phyloP scores from a whole-genome alignment of 2,113 vertebrate genomes.

The Sterrhoptilus dennistouni region DNA sequence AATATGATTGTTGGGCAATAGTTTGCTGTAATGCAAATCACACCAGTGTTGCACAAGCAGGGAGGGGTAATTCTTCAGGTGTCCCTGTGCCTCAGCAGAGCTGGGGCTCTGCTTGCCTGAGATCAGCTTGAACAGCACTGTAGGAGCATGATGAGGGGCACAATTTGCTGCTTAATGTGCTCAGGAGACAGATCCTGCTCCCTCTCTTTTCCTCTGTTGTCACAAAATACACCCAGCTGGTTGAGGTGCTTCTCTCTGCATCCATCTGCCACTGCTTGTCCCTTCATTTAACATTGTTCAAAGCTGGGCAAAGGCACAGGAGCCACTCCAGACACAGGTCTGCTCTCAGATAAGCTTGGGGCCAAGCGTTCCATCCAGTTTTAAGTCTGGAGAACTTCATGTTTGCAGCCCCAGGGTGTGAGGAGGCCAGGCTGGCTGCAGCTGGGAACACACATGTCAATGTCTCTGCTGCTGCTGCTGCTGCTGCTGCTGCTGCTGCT shows the following conservation, averaged over 20 bases:
- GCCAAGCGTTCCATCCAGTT: neutral
- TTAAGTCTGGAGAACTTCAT: neutral
- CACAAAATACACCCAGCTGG: neutral
- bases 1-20: conserved; percentile 20
- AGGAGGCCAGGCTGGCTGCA: neutral
- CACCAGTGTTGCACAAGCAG: conserved; percentile 1
- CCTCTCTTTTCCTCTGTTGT: neutral
- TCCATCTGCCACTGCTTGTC: neutral
- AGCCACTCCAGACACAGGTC: neutral
- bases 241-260: neutral
- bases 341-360: neutral
- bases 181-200: neutral
- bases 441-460: accelerated
- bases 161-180: accelerated
- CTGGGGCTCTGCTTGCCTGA: neutral
- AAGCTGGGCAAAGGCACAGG: neutral
- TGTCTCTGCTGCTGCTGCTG: neutral
- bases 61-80: neutral
- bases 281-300: accelerated
- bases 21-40: neutral
- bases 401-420: neutral
- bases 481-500: neutral
- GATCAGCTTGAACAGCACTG: neutral
- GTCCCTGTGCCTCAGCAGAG: neutral
- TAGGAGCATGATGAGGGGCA: neutral